phyloP scores from a whole-genome alignment of 2,888 invertebrate species.

The Pomacea canaliculata region DNA sequence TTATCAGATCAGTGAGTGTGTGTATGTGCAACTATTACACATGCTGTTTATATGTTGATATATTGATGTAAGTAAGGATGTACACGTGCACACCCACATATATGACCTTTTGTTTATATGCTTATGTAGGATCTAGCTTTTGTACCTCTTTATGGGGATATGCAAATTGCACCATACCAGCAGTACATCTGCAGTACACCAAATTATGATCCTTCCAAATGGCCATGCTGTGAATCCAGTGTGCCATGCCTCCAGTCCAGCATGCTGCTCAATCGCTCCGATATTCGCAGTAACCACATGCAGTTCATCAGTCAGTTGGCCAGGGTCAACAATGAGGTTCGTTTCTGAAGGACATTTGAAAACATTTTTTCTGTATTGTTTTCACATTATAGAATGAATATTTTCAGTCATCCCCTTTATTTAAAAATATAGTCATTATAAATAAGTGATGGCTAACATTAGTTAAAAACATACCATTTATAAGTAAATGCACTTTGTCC shows the following conservation, averaged over 20 bases:
- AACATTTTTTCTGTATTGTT: no score
- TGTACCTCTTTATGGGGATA: conserved; percentile 88
- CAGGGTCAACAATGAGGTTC: conserved; percentile 81
- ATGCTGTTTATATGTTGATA: background rate
- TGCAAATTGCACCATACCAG: conserved; percentile 99
- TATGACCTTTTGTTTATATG: background rate
- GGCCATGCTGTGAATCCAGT: conserved; percentile 75
- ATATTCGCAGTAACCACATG: conserved; percentile 95
- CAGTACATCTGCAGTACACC: conserved; percentile 88
- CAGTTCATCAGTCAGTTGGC: conserved; percentile 96
- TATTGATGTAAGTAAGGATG: no score
- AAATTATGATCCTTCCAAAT: conserved; percentile 63
- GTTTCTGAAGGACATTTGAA: background rate
- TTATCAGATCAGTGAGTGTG: background rate
- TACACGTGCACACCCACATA: no score
- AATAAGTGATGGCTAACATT: no score
- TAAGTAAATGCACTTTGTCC: no score
- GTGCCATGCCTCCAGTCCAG: conserved; percentile 83
- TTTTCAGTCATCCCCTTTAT: no score
- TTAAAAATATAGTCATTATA: no score
- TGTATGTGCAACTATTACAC: background rate
- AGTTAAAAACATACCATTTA: no score
- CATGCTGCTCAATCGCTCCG: conserved; percentile 89
- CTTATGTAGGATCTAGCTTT: conserved; percentile 60
- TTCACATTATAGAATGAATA: no score